Base-by-base conservation (phyloP, 2,113 vertebrate species). In the Dromaius novaehollandiae region DNA sequence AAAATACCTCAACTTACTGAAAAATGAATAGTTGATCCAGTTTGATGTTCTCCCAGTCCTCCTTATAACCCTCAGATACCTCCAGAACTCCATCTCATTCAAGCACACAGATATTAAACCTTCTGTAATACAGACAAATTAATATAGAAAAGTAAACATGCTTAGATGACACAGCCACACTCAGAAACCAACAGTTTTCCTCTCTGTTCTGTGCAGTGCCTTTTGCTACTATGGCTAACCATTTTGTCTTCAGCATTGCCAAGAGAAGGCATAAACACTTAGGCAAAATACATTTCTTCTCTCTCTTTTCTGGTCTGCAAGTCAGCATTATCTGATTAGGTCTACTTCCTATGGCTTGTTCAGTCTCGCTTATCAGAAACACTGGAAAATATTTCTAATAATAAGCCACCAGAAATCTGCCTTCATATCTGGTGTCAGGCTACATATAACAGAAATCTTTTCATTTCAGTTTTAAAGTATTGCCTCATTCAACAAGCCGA, bases 381-480 rank as follows among this genome's bases (percentile, higher is more conserved):
- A 92, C 92, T 91, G 93, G 80, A 97, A 98, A 98, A 97, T 95
- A 95, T 96, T 96, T 95, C 90, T 94, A 96, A 95, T 97, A 98
- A 96, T 96, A 98, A 97, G 91, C 95, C 86, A 87, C 74, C 87
- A 91, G 93, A 98, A 97, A 95, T 91, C 87, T 92, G 81, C 75
- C 90, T 97, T 96, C 94, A 82, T 89, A 95, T 98, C 95, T 95
- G 73, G 76, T 88, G 82, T 95, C 95, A 94, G 92, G 55, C 94
- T 94, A 94, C 95, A 65, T 91, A 86, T 81, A 97, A 97, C 96
- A 98, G 95, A 97, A 96, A 96, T 91, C 89, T 97, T 98, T 98
- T 97, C 97, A 97, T 97, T 98, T 98, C 90, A 82, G 95, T 97
- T 96, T 96, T 95, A 97, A 98, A 97, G 96, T 91, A 96, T 95